phyloP scores from a whole-genome alignment of 2,797 vertebrate genomes.

The Heteromormyrus szaboi region DNA sequence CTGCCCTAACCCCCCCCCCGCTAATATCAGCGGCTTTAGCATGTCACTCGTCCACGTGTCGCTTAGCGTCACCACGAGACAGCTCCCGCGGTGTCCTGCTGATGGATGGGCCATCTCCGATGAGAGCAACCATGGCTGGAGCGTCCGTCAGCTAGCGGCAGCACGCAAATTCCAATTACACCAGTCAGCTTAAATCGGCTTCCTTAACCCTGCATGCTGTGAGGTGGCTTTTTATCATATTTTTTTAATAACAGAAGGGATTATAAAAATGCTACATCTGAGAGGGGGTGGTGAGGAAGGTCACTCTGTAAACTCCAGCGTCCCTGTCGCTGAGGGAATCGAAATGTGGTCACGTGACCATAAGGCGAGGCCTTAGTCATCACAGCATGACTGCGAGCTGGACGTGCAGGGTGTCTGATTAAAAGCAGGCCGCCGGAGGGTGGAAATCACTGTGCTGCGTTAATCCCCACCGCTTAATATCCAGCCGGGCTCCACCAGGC shows the following conservation, averaged over 20 bases:
- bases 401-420: constrained; percentile 18
- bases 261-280: not conserved
- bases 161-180: not conserved
- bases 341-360: not conserved
- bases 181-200: not conserved
- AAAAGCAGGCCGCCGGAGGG: constrained; percentile 12
- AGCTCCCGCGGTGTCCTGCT: not conserved
- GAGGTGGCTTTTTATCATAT: not conserved
- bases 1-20: not conserved
- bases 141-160: not conserved
- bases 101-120: not conserved
- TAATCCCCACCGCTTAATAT: constrained; percentile 14
- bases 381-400: not conserved
- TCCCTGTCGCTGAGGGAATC: not conserved
- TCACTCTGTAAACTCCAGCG: not conserved
- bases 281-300: not conserved
- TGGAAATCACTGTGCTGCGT: constrained; percentile 13
- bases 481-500: not conserved
- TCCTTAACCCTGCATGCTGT: not conserved
- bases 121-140: not conserved
- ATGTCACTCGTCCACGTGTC: not conserved
- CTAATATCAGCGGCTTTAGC: constrained; percentile 8
- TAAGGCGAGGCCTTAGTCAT: not conserved
- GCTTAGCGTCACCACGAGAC: not conserved
- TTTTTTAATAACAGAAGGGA: not conserved